Evolutionary conservation across 2,888 invertebrate species (phyloP), one percentile per base, ranked within the genome.

Genomic region (Tetropium fuscum): DNA sequence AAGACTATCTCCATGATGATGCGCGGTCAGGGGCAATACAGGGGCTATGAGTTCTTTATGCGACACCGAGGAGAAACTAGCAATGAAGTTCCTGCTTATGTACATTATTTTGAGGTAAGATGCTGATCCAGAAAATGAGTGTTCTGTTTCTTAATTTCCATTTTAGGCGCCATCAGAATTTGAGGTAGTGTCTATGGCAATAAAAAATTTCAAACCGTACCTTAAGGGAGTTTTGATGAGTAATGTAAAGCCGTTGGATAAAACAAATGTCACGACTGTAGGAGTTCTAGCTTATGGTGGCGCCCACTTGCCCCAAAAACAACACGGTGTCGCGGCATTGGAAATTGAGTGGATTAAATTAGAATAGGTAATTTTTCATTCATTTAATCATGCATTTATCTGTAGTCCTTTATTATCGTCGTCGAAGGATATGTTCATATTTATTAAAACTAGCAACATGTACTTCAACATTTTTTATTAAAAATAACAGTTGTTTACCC

Each of bases 211-310:
- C 62, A 77, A 81, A 58, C 80, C 83, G 0, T 83, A 83, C 60
- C 81, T 77, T 59, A 74, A 80, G 43, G 83, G 83, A 0, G 74
- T 73, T 41, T 71, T 76, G 44, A 63, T 81, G 10, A 55, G 74
- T 3, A 57, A 76, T 25, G 71, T 74, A 20, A 67, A 77, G 64
- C 77, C 79, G 6, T 71, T 84, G 51, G 82, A 83, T 63, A 66
- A 63, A 48, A 66, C 77, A 1, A 66, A 78, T 3, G 81, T 84
- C 27, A 81, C 82, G 8, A 78, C 72, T 47, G 73, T 83, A 53
- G 82, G 81, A 13, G 68, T 84, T 6, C 82, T 83, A 74, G 76
- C 83, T 3, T 81, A 81, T 62, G 83, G 83, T 51, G 83, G 83
- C 16, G 79, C 81, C 8, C 83, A 83, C 64, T 71, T 80, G 15